Base-by-base conservation (phyloP, 64 coral and sea anemone genomes). In the Pocillopora damicornis region DNA sequence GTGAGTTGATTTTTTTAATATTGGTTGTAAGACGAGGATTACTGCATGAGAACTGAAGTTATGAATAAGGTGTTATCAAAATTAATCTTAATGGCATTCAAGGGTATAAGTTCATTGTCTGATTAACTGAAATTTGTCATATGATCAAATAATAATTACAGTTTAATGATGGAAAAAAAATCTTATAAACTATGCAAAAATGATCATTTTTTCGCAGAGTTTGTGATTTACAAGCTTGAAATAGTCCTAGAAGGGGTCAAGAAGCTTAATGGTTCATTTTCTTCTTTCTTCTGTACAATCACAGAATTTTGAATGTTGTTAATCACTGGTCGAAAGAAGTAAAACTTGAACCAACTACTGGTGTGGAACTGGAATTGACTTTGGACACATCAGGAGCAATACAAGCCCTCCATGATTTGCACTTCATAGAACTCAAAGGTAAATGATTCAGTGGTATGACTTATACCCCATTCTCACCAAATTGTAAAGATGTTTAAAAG, bases 361-460 rank as follows among this genome's bases (percentile, higher is more conserved):
- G 67, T 51, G 51, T 89, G 68, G 92, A 98, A 72, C 63, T 98
- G 23, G 92, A 98, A 71, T 84, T 98, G 25, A 98, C 95, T 59
- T 68, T 98, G 75, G 95, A 98, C 59, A 89, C 92, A 0, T 89
- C 92, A 64, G 82, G 74, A 64, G 90, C 87, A 71, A 67, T 74
- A 75, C 89, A 91, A 60, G 92, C 89, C 15, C 89, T 98, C 35
- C 90, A 94, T 71, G 95, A 98, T 63, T 64, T 98, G 57, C 89
- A 98, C 59, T 98, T 98, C 62, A 89, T 91, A 34, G 92, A 98
- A 62, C 82, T 98, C 11, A 98, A 98, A 91, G 95, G 95, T 98
- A 73, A 82, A 75, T 45, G 17, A 76, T 64, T 15, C 3, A 6
- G 35, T 42, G 76, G 20, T 61, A 42, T 13, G 35, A 56, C 1